Percentiles rank a stretch among this genome's conserved stretches.
These are phyloP conservation scores for Madoqua kirkii DNA, from an alignment of 2,113 vertebrate genomes.

Conservation along the genomic window DNA sequence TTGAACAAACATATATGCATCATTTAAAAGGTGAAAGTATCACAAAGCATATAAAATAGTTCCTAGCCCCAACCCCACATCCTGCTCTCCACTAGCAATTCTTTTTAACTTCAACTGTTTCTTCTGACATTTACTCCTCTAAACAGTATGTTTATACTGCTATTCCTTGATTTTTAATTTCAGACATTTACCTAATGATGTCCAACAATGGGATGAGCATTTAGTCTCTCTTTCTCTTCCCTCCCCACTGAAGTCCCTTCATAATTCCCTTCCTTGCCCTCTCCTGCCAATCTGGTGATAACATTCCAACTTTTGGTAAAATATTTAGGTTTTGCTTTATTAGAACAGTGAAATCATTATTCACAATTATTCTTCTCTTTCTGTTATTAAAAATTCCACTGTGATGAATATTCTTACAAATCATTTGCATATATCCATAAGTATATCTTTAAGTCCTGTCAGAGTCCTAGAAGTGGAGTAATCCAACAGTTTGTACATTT, in stretches of 20 bases:
- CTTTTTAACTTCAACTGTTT: not conserved
- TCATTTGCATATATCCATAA: not conserved
- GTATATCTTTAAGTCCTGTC: not conserved
- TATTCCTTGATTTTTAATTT: not conserved
- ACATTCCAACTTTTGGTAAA: not conserved
- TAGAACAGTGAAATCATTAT: not conserved
- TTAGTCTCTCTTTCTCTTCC: not conserved
- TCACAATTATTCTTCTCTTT: not conserved
- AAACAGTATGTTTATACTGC: not conserved
- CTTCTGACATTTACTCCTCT: not conserved
- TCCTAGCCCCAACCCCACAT: not conserved
- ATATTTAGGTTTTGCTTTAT: not conserved
- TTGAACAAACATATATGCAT: not conserved
- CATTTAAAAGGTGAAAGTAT: not conserved
- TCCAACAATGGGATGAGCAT: not conserved
- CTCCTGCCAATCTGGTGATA: not conserved
- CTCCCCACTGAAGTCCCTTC: not conserved
- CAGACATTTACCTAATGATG: not conserved
- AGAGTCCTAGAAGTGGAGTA: not conserved
- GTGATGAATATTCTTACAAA: not conserved
- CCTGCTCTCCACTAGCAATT: not conserved
- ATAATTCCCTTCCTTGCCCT: not conserved
- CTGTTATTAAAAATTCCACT: not conserved
- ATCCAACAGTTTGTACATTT: not conserved
- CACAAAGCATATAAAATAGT: not conserved